Evolutionary conservation across 2,888 invertebrate genomes (phyloP).

Genomic region (Sisyra terminalis): DNA sequence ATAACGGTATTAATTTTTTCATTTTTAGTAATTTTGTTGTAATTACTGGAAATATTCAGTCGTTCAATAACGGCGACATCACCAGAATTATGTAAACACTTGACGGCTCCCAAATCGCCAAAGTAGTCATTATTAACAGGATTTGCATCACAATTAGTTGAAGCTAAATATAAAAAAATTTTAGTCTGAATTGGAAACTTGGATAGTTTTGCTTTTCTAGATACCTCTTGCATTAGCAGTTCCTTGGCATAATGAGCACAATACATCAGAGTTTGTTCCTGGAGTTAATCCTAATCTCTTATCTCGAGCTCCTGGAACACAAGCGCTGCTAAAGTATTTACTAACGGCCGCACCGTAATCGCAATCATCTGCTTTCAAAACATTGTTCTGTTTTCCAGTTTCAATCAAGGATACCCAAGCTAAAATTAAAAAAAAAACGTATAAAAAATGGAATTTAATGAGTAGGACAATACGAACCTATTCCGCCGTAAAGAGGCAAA

Average conservation of each 20-base stretch:
- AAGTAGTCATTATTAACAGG: conserved; percentile 32
- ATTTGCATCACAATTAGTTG: conserved; percentile 17
- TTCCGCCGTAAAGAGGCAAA: conserved; percentile 49
- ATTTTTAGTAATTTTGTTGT: not conserved
- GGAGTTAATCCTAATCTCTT: conserved; percentile 25
- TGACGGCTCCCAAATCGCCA: conserved; percentile 41
- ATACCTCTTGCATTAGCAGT: not conserved
- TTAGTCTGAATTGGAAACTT: not conserved
- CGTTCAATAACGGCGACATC: conserved; percentile 45
- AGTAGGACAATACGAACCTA: conserved; percentile 26
- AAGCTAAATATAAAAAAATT: conserved; percentile 3
- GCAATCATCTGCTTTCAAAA: conserved; percentile 32
- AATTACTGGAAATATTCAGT: conserved; percentile 13
- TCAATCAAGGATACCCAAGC: conserved; percentile 46
- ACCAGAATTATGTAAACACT: conserved; percentile 35
- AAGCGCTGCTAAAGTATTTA: conserved; percentile 37
- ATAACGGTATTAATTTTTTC: not conserved
- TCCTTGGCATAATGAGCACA: conserved; percentile 17
- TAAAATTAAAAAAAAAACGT: conserved; percentile 16
- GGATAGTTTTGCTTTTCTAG: not conserved
- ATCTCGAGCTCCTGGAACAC: conserved; percentile 42
- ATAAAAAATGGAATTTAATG: not conserved
- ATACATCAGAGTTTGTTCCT: conserved; percentile 16
- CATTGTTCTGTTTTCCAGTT: conserved; percentile 28
- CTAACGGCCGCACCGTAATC: conserved; percentile 37